These are phyloP conservation scores for Heterodera carotae DNA, from an alignment of 1,140 invertebrate genomes.

Conservation along the genomic window DNA sequence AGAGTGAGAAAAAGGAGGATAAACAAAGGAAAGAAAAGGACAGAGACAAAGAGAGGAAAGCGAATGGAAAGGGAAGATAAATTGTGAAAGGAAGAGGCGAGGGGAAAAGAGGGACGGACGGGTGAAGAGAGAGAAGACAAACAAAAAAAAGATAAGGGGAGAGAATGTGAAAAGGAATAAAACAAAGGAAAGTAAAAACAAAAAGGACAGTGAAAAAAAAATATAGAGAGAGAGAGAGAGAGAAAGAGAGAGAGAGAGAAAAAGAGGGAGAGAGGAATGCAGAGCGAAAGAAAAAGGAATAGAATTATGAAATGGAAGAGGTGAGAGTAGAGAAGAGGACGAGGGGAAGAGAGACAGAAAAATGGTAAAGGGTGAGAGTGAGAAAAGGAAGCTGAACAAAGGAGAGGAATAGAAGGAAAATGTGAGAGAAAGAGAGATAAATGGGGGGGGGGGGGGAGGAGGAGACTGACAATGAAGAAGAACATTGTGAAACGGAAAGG, in stretches of 20 bases:
- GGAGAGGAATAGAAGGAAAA: not conserved
- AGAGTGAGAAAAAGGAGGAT: not conserved
- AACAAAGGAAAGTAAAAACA: no score
- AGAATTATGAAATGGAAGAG: no score
- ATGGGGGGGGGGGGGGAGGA: no score
- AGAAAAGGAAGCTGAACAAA: not conserved
- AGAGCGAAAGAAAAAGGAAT: no score
- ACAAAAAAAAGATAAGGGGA: not conserved
- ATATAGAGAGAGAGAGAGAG: no score
- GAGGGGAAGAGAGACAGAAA: not conserved
- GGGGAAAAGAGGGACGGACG: not conserved
- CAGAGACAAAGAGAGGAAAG: not conserved
- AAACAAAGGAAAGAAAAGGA: not conserved
- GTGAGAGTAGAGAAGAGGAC: not conserved
- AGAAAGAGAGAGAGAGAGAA: no score
- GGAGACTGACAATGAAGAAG: no score
- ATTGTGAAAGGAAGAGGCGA: not conserved
- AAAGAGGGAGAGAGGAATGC: no score
- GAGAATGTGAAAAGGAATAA: not conserved
- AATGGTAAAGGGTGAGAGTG: not conserved
- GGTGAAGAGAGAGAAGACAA: not conserved
- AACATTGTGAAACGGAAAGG: no score
- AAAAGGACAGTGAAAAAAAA: no score
- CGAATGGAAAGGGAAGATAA: not conserved
- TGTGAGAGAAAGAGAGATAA: not conserved